phyloP scores from a whole-genome alignment of 1,140 invertebrate species.

The Leptinotarsa defecta region DNA sequence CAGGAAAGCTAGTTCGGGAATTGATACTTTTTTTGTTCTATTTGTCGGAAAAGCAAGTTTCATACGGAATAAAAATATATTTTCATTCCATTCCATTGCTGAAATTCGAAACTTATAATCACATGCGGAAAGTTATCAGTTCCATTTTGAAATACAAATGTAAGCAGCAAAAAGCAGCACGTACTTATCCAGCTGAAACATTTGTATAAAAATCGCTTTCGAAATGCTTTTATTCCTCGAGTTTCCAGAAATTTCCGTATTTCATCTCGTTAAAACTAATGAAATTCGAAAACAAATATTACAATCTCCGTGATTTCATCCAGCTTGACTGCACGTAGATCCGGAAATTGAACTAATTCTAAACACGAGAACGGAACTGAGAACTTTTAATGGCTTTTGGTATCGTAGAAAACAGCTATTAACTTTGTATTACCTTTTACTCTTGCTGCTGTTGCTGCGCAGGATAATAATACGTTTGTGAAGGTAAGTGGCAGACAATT shows the following conservation, averaged over 20 bases:
- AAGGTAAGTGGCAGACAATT: conserved; percentile 61
- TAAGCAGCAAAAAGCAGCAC: neutral
- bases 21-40: too few species aligned
- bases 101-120: too few species aligned
- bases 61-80: too few species aligned
- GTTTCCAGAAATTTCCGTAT: neutral
- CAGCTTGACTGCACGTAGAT: neutral
- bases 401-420: conserved; percentile 2
- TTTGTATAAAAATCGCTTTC: neutral
- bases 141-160: neutral
- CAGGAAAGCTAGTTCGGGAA: too few species aligned
- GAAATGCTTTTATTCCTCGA: neutral
- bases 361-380: neutral
- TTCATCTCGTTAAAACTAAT: neutral
- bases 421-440: conserved; percentile 26
- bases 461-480: conserved; percentile 73
- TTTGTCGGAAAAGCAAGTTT: too few species aligned
- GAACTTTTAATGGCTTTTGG: conserved; percentile 13
- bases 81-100: too few species aligned
- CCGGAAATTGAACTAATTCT: neutral
- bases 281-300: neutral
- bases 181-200: neutral
- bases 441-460: conserved; percentile 35
- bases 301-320: neutral
- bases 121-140: neutral